Percentiles rank a stretch among this genome's conserved stretches.
Evolutionary conservation across 2,888 invertebrate species (phyloP).

Genomic region (Nemurella pictetii): DNA sequence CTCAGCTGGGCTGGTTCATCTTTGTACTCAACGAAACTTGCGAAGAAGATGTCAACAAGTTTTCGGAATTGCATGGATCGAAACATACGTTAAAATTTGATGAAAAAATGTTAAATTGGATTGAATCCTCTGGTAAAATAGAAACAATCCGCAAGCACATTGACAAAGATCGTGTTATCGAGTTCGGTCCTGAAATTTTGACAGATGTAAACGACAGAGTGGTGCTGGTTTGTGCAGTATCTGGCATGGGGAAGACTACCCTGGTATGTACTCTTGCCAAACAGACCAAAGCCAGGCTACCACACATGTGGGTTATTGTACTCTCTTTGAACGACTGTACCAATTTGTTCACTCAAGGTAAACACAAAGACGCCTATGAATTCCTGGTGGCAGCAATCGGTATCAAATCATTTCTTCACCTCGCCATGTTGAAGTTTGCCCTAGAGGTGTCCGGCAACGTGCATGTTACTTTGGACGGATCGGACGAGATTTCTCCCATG

Average conservation of each 20-base stretch:
- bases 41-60: background rate
- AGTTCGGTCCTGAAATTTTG: background rate
- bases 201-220: background rate
- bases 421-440: background rate
- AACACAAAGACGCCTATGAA: background rate
- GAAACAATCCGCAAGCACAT: background rate
- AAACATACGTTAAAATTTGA: background rate
- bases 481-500: background rate
- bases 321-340: background rate
- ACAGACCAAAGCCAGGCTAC: background rate
- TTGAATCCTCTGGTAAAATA: background rate
- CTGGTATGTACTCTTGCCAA: background rate
- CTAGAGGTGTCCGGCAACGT: background rate
- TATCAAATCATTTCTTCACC: background rate
- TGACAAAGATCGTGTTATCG: background rate
- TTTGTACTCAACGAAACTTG: background rate
- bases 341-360: background rate
- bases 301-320: background rate
- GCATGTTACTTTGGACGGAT: background rate
- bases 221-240: background rate
- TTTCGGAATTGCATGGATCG: background rate
- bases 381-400: background rate
- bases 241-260: background rate
- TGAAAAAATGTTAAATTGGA: background rate
- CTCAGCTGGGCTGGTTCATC: background rate